Evolutionary conservation across 1,140 invertebrate genomes (phyloP).

Genomic region (Psilanteris sp.): DNA sequence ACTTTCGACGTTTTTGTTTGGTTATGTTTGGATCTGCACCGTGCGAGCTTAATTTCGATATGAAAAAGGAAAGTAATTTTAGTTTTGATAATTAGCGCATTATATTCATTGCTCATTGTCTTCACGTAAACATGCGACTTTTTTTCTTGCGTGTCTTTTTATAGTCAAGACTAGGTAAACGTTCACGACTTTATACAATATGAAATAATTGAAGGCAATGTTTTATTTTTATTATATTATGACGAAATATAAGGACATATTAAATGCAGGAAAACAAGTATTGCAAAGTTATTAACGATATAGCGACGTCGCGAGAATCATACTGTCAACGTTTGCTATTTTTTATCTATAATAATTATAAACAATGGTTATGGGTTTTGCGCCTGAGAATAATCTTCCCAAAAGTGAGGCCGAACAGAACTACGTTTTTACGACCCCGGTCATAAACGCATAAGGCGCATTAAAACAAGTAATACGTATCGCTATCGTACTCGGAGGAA

Average conservation of each 20-base stretch:
- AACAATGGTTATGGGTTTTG: conserved; percentile 29
- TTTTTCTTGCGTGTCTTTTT: conserved; percentile 26
- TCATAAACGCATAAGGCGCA: background rate
- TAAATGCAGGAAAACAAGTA: conserved; percentile 52
- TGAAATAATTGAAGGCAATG: conserved; percentile 47
- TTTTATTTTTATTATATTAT: conserved; percentile 58
- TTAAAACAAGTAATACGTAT: conserved; percentile 30
- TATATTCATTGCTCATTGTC: too few species aligned
- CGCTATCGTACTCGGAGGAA: conserved; percentile 34
- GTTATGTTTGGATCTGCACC: too few species aligned
- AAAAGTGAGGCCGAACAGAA: too few species aligned
- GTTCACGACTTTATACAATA: conserved; percentile 53
- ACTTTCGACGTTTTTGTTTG: too few species aligned
- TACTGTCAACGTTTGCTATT: conserved; percentile 7
- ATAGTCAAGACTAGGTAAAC: conserved; percentile 52
- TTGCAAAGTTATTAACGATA: conserved; percentile 49
- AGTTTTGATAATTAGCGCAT: too few species aligned
- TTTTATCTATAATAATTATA: too few species aligned
- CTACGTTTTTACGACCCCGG: too few species aligned
- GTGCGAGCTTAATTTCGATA: too few species aligned
- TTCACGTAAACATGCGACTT: too few species aligned
- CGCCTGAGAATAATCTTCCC: too few species aligned
- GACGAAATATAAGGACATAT: conserved; percentile 53
- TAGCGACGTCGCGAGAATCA: too few species aligned
- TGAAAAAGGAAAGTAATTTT: too few species aligned